Conservation (phyloP, 2,113 vertebrate genomes). For the Rhinogobius similis region DNA sequence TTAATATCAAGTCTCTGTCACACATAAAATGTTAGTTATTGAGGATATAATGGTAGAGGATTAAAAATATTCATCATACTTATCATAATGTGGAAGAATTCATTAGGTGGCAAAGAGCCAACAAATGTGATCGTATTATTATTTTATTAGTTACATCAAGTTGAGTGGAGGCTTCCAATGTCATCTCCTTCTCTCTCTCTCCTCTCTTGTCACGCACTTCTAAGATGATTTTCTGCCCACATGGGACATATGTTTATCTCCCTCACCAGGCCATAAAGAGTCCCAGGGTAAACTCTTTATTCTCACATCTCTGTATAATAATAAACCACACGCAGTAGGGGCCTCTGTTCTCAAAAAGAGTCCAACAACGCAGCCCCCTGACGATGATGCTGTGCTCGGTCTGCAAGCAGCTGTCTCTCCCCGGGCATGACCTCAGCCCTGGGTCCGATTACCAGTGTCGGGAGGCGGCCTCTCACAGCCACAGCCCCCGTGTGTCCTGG, state of each 20-base stretch:
- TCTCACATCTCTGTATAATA: slow-evolving; percentile 58
- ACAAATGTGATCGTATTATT: too few species aligned
- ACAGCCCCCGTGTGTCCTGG: neutral
- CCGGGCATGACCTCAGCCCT: slow-evolving; percentile 38
- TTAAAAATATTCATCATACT: too few species aligned
- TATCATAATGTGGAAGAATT: too few species aligned
- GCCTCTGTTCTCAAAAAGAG: slow-evolving; percentile 35
- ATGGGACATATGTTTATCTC: slow-evolving; percentile 54
- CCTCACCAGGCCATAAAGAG: slow-evolving; percentile 50
- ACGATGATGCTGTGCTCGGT: slow-evolving; percentile 9
- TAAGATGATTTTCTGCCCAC: slow-evolving; percentile 52
- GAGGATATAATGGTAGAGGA: too few species aligned
- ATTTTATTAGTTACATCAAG: neutral
- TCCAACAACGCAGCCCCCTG: slow-evolving; percentile 18
- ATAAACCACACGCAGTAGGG: slow-evolving; percentile 53
- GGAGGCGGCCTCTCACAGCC: neutral
- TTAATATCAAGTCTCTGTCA: too few species aligned
- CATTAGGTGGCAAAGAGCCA: too few species aligned
- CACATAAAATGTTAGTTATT: too few species aligned
- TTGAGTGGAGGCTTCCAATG: neutral
- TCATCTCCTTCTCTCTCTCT: neutral
- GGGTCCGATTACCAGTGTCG: slow-evolving; percentile 46
- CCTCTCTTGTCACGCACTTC: neutral
- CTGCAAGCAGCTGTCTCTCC: slow-evolving; percentile 59
- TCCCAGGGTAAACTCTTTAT: slow-evolving; percentile 56